Evolutionary conservation across 92 coral and sea anemone genomes (phyloP).

Genomic region (Actinernus sp.): DNA sequence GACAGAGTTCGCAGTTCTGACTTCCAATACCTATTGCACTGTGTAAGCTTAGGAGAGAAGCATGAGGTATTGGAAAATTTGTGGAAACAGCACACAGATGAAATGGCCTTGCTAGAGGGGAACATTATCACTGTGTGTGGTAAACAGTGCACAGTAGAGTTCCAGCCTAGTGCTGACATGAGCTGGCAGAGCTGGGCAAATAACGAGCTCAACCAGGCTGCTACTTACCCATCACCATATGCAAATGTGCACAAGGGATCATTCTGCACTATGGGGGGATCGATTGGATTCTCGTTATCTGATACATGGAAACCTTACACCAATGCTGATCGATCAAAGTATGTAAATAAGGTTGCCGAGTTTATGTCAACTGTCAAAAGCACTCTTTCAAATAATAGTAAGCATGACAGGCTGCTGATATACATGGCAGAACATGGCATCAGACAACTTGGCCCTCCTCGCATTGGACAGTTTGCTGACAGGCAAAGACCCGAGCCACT

Average conservation of each 20-base stretch:
- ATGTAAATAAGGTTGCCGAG: no score
- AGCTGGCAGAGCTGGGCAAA: conserved; percentile 80
- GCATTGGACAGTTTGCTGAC: no score
- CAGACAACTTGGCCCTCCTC: no score
- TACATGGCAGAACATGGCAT: no score
- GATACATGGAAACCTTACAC: conserved; percentile 49
- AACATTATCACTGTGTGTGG: conserved; percentile 46
- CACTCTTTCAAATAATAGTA: no score
- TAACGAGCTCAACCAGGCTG: conserved; percentile 61
- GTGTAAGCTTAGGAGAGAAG: conserved; percentile 66
- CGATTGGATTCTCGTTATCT: conserved; percentile 31
- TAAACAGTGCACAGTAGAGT: no score
- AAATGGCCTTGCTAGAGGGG: conserved; percentile 72
- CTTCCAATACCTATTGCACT: conserved; percentile 60
- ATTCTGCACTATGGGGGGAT: conserved; percentile 46
- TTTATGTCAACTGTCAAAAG: no score
- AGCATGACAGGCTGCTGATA: no score
- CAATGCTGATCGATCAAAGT: no score
- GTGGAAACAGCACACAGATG: no score
- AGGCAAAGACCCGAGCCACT: no score
- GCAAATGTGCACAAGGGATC: conserved; percentile 62
- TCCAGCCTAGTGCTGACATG: conserved; percentile 68
- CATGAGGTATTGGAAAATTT: conserved; percentile 70
- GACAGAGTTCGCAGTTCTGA: conserved; percentile 49
- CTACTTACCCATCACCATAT: conserved; percentile 70